Base-by-base conservation (phyloP, 2,888 invertebrate genomes). In the Incurvaria masculella region DNA sequence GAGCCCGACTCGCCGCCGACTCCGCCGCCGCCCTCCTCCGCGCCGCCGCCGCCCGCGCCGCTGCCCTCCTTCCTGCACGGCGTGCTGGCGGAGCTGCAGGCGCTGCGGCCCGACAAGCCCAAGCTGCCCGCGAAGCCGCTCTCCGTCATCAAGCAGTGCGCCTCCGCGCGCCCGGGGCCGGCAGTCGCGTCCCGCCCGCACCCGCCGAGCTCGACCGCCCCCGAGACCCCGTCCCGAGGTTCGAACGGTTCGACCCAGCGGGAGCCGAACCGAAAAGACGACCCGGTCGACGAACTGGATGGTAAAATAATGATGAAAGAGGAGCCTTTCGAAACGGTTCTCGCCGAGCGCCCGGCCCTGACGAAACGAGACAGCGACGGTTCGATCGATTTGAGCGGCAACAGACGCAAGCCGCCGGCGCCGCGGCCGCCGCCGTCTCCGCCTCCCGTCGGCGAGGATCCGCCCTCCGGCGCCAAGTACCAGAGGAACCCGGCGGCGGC, bases 321-420 rank as follows among this genome's bases (percentile, higher is more conserved):
- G 53, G 69, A 73, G 21, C 70, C 69, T 60, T 59, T 68, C 19
- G 78, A 76, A 57, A 60, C 72, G 6, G 63, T 72, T 52, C 72
- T 74, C 59, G 72, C 72, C 55, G 74, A 74, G 21, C 76, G 80
- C 60, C 76, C 73, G 53, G 79, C 74, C 55, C 61, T 78, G 41
- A 72, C 74, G 14, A 83, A 83, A 61, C 81, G 81, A 58, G 82
- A 83, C 55, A 81, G 82, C 50, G 80, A 79, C 54, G 72, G 79
- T 17, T 81, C 80, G 10, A 70, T 80, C 8, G 76, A 72, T 50
- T 78, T 33, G 8, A 14, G 3, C 79, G 66, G 83, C 16, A 83
- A 83, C 59, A 91, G 91, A 66, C 80, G 90, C 45, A 84, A 88
- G 67, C 91, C 91, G 1, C 91, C 91, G 0, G 86, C 86, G 58